Evolutionary conservation across 1,140 invertebrate genomes (phyloP).

Genomic region (Bombus polaris): DNA sequence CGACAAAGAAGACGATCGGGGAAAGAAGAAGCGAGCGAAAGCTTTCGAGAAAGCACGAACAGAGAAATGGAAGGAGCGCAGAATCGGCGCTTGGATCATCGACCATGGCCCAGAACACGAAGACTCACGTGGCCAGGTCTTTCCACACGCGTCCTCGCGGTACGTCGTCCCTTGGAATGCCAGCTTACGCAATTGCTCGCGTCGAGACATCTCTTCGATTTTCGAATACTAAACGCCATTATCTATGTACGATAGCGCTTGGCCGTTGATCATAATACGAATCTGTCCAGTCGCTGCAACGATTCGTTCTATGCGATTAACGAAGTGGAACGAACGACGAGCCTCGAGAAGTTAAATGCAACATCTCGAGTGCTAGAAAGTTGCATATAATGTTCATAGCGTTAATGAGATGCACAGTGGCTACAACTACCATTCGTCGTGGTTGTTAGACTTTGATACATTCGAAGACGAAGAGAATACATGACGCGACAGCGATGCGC

Average conservation of each 20-base stretch:
- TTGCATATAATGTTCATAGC: too few species aligned
- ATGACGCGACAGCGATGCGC: background rate
- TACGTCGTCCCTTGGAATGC: conserved; percentile 60
- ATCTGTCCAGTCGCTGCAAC: too few species aligned
- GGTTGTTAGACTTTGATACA: background rate
- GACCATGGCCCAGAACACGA: conserved; percentile 73
- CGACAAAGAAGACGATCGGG: background rate
- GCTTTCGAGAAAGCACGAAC: background rate
- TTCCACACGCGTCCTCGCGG: conserved; percentile 65
- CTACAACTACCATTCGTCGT: background rate
- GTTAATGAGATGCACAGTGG: too few species aligned
- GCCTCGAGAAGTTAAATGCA: too few species aligned
- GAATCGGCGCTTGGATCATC: conserved; percentile 40
- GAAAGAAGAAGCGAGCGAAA: background rate
- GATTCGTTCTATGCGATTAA: background rate
- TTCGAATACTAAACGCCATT: conserved; percentile 71
- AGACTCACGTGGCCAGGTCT: conserved; percentile 51
- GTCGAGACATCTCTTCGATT: conserved; percentile 60
- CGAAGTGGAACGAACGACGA: background rate
- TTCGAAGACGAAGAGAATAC: background rate
- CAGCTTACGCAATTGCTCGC: conserved; percentile 61
- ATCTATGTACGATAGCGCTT: conserved; percentile 20
- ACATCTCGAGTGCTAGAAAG: too few species aligned
- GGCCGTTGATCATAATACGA: background rate
- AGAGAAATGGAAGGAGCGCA: background rate